A percentile compares a stretch with the other conserved stretches of the same genome.
phyloP scores from a whole-genome alignment of 2,113 vertebrate genomes.

The Cairina moschata region DNA sequence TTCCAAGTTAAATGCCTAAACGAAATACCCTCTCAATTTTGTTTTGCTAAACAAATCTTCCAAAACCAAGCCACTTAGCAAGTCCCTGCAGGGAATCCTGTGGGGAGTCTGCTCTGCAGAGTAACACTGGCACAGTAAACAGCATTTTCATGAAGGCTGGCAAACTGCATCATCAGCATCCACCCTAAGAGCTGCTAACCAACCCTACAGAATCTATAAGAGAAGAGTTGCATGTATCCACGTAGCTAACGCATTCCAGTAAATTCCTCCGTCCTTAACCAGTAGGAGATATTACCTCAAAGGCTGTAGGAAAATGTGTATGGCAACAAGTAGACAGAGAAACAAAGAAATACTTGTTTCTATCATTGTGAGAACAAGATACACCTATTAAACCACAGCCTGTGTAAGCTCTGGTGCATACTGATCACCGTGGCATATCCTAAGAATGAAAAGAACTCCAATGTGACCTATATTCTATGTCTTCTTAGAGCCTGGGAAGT shows the following conservation, averaged over 20 bases:
- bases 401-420: slow-evolving; percentile 20
- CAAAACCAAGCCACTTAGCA: not conserved
- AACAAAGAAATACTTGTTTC: slow-evolving; percentile 64
- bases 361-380: slow-evolving; percentile 57
- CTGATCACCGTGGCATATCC: slow-evolving; percentile 41
- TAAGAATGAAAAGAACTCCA: slow-evolving; percentile 63
- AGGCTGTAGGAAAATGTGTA: not conserved
- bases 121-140: not conserved
- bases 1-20: not conserved
- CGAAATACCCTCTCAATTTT: not conserved
- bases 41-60: not conserved
- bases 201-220: not conserved
- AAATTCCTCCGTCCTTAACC: not conserved
- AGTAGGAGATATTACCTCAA: not conserved
- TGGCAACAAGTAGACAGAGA: slow-evolving; percentile 50
- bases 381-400: slow-evolving; percentile 6
- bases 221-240: not conserved
- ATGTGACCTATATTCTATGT: slow-evolving; percentile 67
- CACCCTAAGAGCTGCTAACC: not conserved
- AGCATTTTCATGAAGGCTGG: not conserved
- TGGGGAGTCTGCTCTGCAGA: not conserved
- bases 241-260: not conserved
- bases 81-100: not conserved
- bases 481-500: slow-evolving; percentile 63
- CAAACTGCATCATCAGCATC: rapidly evolving